Percentiles rank a stretch among this genome's conserved stretches.
phyloP scores from a whole-genome alignment of 2,113 vertebrate genomes.

The Varanus salvator region DNA sequence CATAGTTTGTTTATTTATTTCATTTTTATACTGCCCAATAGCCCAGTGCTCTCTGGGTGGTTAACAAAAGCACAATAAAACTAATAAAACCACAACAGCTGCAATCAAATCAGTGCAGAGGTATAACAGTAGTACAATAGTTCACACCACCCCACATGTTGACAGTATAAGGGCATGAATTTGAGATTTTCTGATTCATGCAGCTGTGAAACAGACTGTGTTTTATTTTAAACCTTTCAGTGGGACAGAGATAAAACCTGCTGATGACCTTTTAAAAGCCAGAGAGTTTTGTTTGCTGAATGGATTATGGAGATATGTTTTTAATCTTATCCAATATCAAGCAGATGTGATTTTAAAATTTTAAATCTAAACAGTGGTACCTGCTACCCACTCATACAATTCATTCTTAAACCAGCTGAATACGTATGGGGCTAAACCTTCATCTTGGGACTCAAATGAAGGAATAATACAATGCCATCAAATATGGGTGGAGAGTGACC shows the following conservation, averaged over 20 bases:
- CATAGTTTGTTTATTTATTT: not conserved
- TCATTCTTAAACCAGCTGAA: not conserved
- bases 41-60: too few relatives aligned
- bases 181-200: not conserved
- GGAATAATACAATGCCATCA: not conserved
- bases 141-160: not conserved
- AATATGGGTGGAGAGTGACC: not conserved
- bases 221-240: not conserved
- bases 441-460: not conserved
- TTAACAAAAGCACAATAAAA: too few relatives aligned
- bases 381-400: not conserved
- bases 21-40: too few relatives aligned
- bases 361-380: not conserved
- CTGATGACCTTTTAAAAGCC: constrained; percentile 9
- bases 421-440: not conserved
- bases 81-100: too few relatives aligned
- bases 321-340: not conserved
- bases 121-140: too few relatives aligned
- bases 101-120: too few relatives aligned
- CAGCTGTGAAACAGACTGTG: constrained; percentile 1
- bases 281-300: not conserved
- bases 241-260: not conserved
- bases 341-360: not conserved
- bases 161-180: constrained; percentile 5
- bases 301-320: not conserved